phyloP scores from a whole-genome alignment of 64 coral and sea anemone genomes.

The Platygyra sinensis region DNA sequence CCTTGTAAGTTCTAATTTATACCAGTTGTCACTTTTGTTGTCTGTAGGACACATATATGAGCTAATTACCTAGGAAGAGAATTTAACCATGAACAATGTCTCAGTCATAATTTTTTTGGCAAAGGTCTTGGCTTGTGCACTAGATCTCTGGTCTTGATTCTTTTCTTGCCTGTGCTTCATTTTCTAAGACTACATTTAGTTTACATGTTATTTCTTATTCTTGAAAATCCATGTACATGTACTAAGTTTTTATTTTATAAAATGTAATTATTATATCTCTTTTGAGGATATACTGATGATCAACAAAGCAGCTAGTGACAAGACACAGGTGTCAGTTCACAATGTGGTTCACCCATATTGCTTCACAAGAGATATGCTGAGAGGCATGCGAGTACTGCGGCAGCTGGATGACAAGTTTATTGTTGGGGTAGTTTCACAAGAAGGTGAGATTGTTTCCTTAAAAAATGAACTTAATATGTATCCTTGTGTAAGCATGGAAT shows the following conservation, averaged over 20 bases:
- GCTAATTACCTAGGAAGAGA: no score
- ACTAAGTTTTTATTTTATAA: background rate
- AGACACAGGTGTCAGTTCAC: conserved; percentile 46
- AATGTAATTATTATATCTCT: background rate
- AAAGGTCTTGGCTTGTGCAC: no score
- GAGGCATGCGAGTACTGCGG: conserved; percentile 65
- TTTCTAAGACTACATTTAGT: no score
- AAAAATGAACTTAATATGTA: no score
- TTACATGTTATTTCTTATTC: background rate
- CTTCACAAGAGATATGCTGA: conserved; percentile 82
- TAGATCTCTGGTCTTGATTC: no score
- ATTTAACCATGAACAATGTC: no score
- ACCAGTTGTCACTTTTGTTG: no score
- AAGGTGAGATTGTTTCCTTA: background rate
- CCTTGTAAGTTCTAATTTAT: no score
- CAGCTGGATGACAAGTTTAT: conserved; percentile 98
- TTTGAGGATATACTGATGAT: conserved; percentile 65
- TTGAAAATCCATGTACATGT: background rate
- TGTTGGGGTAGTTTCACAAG: conserved; percentile 47
- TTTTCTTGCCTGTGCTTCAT: no score
- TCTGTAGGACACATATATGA: no score
- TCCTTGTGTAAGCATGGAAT: no score
- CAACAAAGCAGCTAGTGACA: conserved; percentile 45
- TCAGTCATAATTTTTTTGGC: no score
- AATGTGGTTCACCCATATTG: conserved; percentile 72